phyloP scores from a whole-genome alignment of 2,888 invertebrate genomes.

The Melanotus villosus region DNA sequence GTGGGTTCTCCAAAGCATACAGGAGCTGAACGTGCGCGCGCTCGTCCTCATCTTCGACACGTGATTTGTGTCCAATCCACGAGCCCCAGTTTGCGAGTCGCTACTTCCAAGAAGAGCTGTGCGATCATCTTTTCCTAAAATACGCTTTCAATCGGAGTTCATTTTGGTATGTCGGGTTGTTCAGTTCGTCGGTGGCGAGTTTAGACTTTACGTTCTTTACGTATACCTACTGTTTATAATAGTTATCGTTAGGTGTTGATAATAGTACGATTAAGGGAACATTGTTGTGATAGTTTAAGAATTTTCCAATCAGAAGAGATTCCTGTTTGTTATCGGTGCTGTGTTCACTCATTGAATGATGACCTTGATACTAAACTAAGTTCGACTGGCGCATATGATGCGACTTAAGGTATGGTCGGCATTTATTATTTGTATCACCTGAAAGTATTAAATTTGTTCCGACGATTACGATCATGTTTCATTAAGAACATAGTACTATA shows the following conservation, averaged over 20 bases:
- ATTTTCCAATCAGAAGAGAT: constrained; percentile 1
- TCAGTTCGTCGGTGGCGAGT: no score
- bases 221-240: no score
- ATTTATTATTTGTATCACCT: constrained; percentile 29
- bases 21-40: constrained; percentile 23
- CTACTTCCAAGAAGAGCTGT: constrained; percentile 61
- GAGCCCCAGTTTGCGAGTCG: constrained; percentile 38
- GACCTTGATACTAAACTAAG: constrained; percentile 53
- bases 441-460: constrained; percentile 8
- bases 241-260: no score
- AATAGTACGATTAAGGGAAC: no score
- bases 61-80: constrained; percentile 40
- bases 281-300: not conserved
- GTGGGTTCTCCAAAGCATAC: not conserved
- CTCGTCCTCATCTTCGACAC: constrained; percentile 29
- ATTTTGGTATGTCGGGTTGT: constrained; percentile 31
- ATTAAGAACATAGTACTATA: not conserved
- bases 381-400: constrained; percentile 51
- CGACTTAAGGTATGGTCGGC: constrained; percentile 53
- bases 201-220: no score
- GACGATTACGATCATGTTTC: constrained; percentile 9
- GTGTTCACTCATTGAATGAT: constrained; percentile 36
- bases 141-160: constrained; percentile 55
- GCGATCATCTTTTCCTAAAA: constrained; percentile 65
- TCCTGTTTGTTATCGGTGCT: constrained; percentile 27